Percentiles rank a stretch among this genome's conserved stretches.
Evolutionary conservation across 2,888 invertebrate species (phyloP).

Genomic region (Megastigmus dorsalis): DNA sequence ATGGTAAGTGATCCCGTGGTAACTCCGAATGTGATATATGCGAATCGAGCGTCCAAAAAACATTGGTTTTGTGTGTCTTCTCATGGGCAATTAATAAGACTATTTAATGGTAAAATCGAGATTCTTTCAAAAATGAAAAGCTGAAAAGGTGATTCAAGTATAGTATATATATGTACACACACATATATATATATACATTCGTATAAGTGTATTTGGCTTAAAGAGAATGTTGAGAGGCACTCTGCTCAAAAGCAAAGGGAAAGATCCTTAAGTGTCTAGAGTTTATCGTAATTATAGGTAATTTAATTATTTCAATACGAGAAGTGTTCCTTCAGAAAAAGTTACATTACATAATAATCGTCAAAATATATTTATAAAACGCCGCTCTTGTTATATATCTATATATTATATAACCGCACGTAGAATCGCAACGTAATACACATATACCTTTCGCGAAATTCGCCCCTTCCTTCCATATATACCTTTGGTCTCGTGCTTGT

Average conservation of each 20-base stretch:
- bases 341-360: slow-evolving; percentile 7
- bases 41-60: slow-evolving; percentile 1
- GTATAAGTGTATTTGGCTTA: slow-evolving; percentile 32
- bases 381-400: slow-evolving; percentile 3
- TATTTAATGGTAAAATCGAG: too few relatives aligned
- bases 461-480: background rate
- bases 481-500: too few relatives aligned
- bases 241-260: slow-evolving; percentile 57
- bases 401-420: slow-evolving; percentile 2
- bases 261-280: slow-evolving; percentile 49
- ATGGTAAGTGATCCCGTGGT: background rate
- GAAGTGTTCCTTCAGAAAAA: background rate
- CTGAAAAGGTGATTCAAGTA: background rate
- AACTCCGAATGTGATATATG: slow-evolving; percentile 3
- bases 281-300: slow-evolving; percentile 6
- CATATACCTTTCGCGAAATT: slow-evolving; percentile 2
- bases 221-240: slow-evolving; percentile 60
- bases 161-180: background rate
- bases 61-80: slow-evolving; percentile 11
- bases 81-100: background rate
- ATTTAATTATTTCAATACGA: background rate
- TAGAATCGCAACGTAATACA: background rate
- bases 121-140: too few relatives aligned
- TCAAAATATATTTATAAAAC: slow-evolving; percentile 43
- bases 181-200: background rate